A percentile compares a stretch with the other conserved stretches of the same genome.
Conservation (phyloP, 1,140 invertebrate genomes). For the Zaprionus ghesquierei region DNA sequence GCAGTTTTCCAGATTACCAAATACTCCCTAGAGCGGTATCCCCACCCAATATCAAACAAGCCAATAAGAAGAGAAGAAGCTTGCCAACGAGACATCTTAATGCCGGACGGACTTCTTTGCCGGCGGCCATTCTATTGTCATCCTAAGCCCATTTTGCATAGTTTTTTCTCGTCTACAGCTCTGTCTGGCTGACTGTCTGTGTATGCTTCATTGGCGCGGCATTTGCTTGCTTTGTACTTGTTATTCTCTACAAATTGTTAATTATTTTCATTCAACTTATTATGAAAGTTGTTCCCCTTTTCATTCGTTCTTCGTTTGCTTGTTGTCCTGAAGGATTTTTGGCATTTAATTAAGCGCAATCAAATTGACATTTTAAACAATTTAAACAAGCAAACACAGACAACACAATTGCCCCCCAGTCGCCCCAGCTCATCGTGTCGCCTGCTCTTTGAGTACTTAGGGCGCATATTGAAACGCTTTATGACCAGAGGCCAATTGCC, state of each 20-base stretch:
- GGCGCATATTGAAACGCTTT: slow-evolving; percentile 76
- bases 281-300: slow-evolving; percentile 55
- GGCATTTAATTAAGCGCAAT: slow-evolving; percentile 80
- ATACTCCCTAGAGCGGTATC: not conserved
- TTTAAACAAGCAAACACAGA: slow-evolving; percentile 76
- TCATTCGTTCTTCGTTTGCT: slow-evolving; percentile 5
- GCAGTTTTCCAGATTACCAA: slow-evolving; percentile 28
- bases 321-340: slow-evolving; percentile 74
- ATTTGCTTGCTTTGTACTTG: slow-evolving; percentile 55
- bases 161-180: slow-evolving; percentile 16
- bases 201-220: slow-evolving; percentile 57
- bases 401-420: slow-evolving; percentile 21
- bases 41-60: slow-evolving; percentile 27
- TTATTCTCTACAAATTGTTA: slow-evolving; percentile 73
- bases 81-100: slow-evolving; percentile 47
- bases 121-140: slow-evolving; percentile 7
- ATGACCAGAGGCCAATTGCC: slow-evolving; percentile 73
- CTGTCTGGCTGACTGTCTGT: not conserved
- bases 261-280: slow-evolving; percentile 77
- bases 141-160: slow-evolving; percentile 7
- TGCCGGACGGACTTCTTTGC: slow-evolving; percentile 23
- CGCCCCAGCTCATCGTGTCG: not conserved
- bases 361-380: slow-evolving; percentile 81
- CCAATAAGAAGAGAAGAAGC: slow-evolving; percentile 21
- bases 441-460: slow-evolving; percentile 47